Evolutionary conservation across 2,888 invertebrate genomes (phyloP), one percentile per base, ranked within the genome.

Genomic region (Macrophya alboannulata): DNA sequence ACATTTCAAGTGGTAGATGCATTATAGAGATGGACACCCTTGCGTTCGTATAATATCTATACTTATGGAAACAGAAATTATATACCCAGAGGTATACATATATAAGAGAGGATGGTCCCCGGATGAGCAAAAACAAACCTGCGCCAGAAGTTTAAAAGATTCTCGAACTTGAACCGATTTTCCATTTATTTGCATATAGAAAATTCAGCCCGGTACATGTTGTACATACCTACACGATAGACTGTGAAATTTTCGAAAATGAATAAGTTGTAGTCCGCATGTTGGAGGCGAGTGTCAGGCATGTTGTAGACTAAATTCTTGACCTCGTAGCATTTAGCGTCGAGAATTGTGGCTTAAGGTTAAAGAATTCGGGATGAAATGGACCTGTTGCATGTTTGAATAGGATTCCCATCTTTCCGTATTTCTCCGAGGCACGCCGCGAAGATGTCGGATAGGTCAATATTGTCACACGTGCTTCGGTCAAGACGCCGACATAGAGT

Each of bases 391-490:
- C 86, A 85, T 90, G 85, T 90, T 90, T 90, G 90, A 90, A 89
- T 89, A 90, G 90, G 90, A 89, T 88, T 86, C 87, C 87, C 87
- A 86, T 86, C 76, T 87, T 86, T 84, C 31, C 55, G 71, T 82
- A 84, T 76, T 74, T 62, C 84, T 76, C 65, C 62, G 40, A 21
- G 59, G 81, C 43, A 62, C 83, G 85, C 74, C 68, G 72, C 77
- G 85, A 79, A 83, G 84, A 83, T 85, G 85, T 84, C 86, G 85
- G 85, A 81, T 81, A 81, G 88, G 89, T 90, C 89, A 90, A 90
- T 90, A 90, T 90, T 90, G 89, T 90, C 90, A 87, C 90, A 90
- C 90, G 90, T 90, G 90, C 90, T 90, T 43, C 81, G 81, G 81
- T 81, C 86, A 76, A 87, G 88, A 88, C 25, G 90, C 90, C 90